Evolutionary conservation across 1,140 invertebrate species (phyloP).

Genomic region (Tetraneura akinire): DNA sequence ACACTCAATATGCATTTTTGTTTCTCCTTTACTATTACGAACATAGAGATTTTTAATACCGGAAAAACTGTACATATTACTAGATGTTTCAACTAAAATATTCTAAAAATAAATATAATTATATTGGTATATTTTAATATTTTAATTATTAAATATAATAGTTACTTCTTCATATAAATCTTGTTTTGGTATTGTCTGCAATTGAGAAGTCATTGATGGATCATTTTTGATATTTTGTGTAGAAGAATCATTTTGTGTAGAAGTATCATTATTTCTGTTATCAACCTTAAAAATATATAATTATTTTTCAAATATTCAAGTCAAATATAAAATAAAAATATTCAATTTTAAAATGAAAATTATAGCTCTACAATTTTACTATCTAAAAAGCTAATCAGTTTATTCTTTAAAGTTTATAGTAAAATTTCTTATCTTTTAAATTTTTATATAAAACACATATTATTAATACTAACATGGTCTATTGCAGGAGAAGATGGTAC

Average conservation of each 20-base stretch:
- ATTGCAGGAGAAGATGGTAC: not conserved
- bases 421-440: too few species aligned
- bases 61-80: not conserved
- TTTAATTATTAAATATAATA: not conserved
- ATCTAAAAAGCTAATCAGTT: too few species aligned
- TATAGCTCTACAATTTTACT: too few species aligned
- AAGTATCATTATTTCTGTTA: constrained; percentile 8
- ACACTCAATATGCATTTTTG: constrained; percentile 29
- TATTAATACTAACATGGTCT: not conserved
- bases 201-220: not conserved
- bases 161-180: not conserved
- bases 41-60: constrained; percentile 20
- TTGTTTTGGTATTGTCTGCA: not conserved
- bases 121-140: not conserved
- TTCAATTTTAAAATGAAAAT: too few species aligned
- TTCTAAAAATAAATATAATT: constrained; percentile 14
- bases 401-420: too few species aligned
- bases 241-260: too few species aligned
- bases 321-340: too few species aligned
- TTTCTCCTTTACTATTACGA: constrained; percentile 45
- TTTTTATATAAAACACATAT: constrained; percentile 26
- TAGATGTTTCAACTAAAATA: not conserved
- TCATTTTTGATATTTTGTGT: not conserved
- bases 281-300: too few species aligned
- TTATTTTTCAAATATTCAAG: too few species aligned